Evolutionary conservation across 35 echinoderm and acorn worm species (phyloP), one percentile per base, ranked within the genome.

Genomic region (Holothuria glaberrima): DNA sequence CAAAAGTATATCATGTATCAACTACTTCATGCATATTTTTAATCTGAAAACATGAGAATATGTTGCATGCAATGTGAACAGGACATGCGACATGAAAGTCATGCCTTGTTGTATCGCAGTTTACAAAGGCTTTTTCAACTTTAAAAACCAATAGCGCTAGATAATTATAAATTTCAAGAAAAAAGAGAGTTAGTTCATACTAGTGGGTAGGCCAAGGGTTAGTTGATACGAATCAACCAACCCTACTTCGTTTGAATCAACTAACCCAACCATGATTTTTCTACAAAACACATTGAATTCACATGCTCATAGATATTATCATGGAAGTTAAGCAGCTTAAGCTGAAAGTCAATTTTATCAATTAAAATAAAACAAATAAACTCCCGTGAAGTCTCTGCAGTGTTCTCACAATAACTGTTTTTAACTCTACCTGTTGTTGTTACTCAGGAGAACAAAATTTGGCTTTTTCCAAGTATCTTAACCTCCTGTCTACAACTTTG

Each of bases 281-380:
- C 4, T 9, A 75, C 71, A 75, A 30, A 75, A 75, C 71, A 41
- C 71, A 75, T 33, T 75, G 71, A 19, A 41, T 5, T 20, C 71
- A 75, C 2, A 75, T 28, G 24, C 28, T 75, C 20, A 12, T 21
- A 75, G 4, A 67, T 67, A 67, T 67, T 67, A 30, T 67, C 63
- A 30, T 75, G 26, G 71, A 75, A 75, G 71, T 75, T 6, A 75
- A 75, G 6, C 71, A 75, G 71, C 71, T 75, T 75, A 20, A 20
- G 71, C 71, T 30, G 71, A 75, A 36, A 75, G 71, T 36, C 19
- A 75, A 28, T 41, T 75, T 20, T 20, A 75, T 3, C 71, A 75
- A 75, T 36, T 75, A 21, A 10, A 41, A 36, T 24, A 28, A 28
- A 75, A 30, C 30, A 36, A 75, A n/a, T n/a, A 75, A 75, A 75